Percentiles rank a stretch among this genome's conserved stretches.
These are phyloP conservation scores for Drosophila lowei DNA, from an alignment of 1,140 invertebrate species.

Conservation along the genomic window DNA sequence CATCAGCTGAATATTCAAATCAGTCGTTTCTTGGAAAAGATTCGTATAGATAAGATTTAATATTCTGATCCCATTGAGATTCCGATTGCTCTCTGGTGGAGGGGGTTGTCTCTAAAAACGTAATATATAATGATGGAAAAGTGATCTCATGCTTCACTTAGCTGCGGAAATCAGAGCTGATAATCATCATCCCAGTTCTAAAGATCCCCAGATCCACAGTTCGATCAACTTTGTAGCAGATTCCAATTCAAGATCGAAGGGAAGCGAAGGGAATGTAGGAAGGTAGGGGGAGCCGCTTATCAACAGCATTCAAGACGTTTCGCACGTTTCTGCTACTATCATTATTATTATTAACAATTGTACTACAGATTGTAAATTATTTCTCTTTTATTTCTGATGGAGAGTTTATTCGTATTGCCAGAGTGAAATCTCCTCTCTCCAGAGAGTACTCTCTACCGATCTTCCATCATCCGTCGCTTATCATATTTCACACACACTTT, in stretches of 20 bases:
- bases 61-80: no score
- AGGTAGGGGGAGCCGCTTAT: conserved; percentile 8
- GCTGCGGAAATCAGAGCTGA: conserved; percentile 15
- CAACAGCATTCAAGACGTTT: conserved; percentile 4
- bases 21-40: no score
- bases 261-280: no score
- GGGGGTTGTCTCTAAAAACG: no score
- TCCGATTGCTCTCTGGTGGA: no score
- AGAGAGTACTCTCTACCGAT: neutral
- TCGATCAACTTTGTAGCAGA: conserved; percentile 1
- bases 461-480: conserved; percentile 15
- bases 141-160: conserved; percentile 21
- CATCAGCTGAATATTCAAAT: no score
- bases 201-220: neutral
- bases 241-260: conserved; percentile 7
- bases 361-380: neutral
- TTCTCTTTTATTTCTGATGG: neutral
- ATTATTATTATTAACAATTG: conserved; percentile 5
- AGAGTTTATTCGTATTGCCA: conserved; percentile 1
- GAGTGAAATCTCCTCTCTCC: neutral
- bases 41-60: no score
- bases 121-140: neutral
- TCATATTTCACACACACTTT: conserved; percentile 42
- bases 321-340: conserved; percentile 27
- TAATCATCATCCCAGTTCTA: no score